Base-by-base conservation (phyloP, 2,113 vertebrate species). In the Hassar affinis region DNA sequence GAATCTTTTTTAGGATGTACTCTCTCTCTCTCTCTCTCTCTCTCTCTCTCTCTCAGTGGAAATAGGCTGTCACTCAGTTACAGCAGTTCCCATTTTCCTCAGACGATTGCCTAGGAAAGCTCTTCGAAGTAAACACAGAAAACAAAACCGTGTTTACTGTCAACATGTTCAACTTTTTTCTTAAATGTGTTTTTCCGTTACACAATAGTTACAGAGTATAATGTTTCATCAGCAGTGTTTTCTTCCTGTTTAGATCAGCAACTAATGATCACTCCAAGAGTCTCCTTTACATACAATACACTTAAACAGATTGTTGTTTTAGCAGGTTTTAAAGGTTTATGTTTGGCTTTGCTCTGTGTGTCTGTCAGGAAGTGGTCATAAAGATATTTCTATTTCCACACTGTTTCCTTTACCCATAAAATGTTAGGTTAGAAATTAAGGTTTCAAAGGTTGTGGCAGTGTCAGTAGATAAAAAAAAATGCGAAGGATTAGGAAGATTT, bases 31-130 rank as follows among this genome's bases (percentile, higher is more conserved):
- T 75, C 45, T 52, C 64, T 52, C 56, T 69, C 47, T 69, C 83
- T 75, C 66, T 38, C 69, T 38, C 25, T 12, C 10, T 14, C 71
- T 7, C 47, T 18, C 9, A 79, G 79, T 90, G 91, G 91, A 92
- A 93, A 93, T 85, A 87, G 68, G 66, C 49, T 57, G 87, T 91
- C 89, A 89, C 74, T 42, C 47, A 6, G 71, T 54, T 20, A 76
- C 5, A 88, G 86, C 62, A 78, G 45, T 76, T 71, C 38, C 80
- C 84, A 79, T 88, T 82, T 80, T 49, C 42, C 35, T 52, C 30
- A 85, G 12, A 45, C n/a, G 27, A 4, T 64, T 52, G 30, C 2
- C 66, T 71, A 72, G 74, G 74, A 66, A 62, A 57, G 27, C 45
- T 69, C 54, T 78, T 51, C 51, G 84, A 72, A 15, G 78, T 78